Conservation (phyloP, 2,113 vertebrate species). For the Tetrax tetrax region DNA sequence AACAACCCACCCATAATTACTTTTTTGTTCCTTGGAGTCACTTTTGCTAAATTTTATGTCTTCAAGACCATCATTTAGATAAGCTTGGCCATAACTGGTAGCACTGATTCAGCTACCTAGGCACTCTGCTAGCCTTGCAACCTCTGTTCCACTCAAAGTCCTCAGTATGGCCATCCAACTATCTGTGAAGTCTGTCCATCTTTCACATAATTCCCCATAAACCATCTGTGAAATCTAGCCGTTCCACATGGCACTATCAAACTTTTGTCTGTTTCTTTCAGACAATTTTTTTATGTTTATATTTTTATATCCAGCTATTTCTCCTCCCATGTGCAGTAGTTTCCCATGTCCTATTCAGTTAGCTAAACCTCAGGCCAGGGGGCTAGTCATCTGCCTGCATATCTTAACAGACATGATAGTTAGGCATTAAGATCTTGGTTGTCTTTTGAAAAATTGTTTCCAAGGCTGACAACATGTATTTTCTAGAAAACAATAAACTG, state of each 20-base stretch:
- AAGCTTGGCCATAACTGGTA: neutral
- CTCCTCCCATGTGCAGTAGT: neutral
- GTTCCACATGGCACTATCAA: neutral
- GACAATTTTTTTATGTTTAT: neutral
- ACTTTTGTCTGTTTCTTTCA: neutral
- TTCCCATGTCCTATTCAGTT: neutral
- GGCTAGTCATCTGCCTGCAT: neutral
- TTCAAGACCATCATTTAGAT: neutral
- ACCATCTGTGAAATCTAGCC: neutral
- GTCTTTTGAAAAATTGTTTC: neutral
- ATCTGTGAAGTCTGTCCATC: neutral
- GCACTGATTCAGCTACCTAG: neutral
- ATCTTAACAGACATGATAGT: neutral
- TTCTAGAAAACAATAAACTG: neutral
- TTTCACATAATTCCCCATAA: neutral
- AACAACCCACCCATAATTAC: neutral
- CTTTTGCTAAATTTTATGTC: neutral
- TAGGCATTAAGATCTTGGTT: neutral
- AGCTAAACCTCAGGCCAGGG: too few relatives aligned
- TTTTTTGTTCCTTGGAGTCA: neutral
- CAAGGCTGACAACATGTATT: neutral
- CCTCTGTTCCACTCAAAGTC: neutral
- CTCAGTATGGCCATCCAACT: accelerated
- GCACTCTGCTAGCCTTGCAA: neutral
- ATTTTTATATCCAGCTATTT: neutral